Evolutionary conservation across 1,140 invertebrate genomes (phyloP), one percentile per base, ranked within the genome.

Genomic region (Macrobrachium nipponense): DNA sequence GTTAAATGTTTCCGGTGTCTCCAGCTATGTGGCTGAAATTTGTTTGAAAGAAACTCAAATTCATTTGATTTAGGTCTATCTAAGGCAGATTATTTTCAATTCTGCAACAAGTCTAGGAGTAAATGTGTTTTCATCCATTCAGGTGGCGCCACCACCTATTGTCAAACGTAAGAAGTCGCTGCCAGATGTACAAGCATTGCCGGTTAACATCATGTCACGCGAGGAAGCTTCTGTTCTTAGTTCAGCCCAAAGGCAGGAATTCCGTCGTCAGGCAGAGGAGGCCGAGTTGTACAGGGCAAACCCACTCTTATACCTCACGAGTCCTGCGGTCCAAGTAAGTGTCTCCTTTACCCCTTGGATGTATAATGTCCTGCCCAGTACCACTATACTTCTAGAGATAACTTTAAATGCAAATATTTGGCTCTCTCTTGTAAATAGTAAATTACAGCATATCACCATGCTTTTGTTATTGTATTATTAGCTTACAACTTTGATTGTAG

Each of bases 241-340:
- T 89, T 97, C 96, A 80, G 95, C 97, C 87, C 94, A 98, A 81
- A 94, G 98, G 86, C 98, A 99, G 91, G 97, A 98, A 91, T 93
- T 98, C 76, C 94, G 98, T 89, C 93, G 96, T 87, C 95, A 98
- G 92, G 94, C 96, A 89, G 97, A 99, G 91, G 95, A 98, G 91
- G 95, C 96, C 81, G 98, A 99, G 92, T 94, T 96, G 91, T 94
- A 98, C 82, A 93, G 96, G 91, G 96, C 96, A 89, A 98, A 98
- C 93, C 98, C 98, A 89, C 93, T 99, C 87, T 94, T 98, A 80
- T 98, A 98, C 92, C 93, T 99, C 91, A 95, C 97, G 94, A 98
- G 97, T 95, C 97, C 97, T 89, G 95, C 97, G 93, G 95, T 99
- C 89, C 98, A 98, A 96, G 98, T 99, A 93, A 93, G 93, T 92